Base-by-base conservation (phyloP, 2,113 vertebrate genomes). In the Hippocampus comes region DNA sequence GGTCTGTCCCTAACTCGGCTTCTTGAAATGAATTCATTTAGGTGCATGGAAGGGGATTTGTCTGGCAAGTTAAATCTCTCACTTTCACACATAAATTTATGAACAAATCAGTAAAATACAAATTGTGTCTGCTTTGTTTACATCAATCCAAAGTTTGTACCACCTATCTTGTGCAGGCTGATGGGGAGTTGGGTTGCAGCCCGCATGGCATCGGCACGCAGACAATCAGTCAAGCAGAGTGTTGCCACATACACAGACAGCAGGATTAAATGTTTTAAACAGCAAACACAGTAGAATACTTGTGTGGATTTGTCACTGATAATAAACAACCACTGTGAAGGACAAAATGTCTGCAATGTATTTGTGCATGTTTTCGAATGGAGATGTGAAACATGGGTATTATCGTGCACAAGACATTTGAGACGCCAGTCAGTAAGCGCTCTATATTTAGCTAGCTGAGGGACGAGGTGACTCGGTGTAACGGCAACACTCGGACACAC, bases 361-460 rank as follows among this genome's bases (percentile, higher is more conserved):
- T 23, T 17, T 30, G 21, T 68, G 48, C 34, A 42, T 75, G 17
- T 53, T 79, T 71, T 85, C 84, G 53, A 76, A 76, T 63, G 77
- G 57, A 17, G 57, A 71, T 74, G 55, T 70, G 72, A 41, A 46
- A 79, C 67, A 67, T 23, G 21, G 53, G 53, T 56, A 56, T 23
- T 11, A 56, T 67, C 71, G 73, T 78, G 75, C 64, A 59, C 55
- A 38, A 66, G 73, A 74, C 53, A 57, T 4, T 42, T 73, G 74
- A 46, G 78, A 78, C 73, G 68, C 64, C 82, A 83, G 75, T 91
- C 84, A 63, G 77, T 83, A 81, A 72, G 21, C 57, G 66, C 23
- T 84, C 89, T 92, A 92, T 89, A 89, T 89, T 91, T 91, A 91
- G 83, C 48, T 23, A 57, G n/a, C n/a, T 2, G 55, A 71, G 75